Evolutionary conservation across 2,113 vertebrate species (phyloP).

Genomic region (Nothocercus julius): DNA sequence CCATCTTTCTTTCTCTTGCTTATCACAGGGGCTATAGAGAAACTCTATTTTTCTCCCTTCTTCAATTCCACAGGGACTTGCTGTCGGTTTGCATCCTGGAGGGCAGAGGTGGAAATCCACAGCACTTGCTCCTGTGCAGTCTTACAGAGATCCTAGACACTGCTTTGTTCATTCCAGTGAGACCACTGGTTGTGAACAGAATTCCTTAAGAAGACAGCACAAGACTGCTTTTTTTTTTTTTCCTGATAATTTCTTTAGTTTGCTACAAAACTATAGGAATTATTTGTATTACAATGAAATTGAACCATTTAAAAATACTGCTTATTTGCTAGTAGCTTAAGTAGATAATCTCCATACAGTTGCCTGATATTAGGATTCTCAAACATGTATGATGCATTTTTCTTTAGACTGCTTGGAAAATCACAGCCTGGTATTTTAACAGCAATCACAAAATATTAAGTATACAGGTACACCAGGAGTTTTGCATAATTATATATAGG

Average conservation of each 20-base stretch:
- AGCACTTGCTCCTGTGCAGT: background rate
- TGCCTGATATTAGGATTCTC: background rate
- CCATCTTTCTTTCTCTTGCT: background rate
- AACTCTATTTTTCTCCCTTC: background rate
- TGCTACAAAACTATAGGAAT: background rate
- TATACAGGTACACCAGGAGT: background rate
- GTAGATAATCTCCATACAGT: background rate
- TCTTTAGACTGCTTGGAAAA: background rate
- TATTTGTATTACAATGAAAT: background rate
- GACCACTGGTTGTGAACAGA: background rate
- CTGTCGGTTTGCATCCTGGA: background rate
- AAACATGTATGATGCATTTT: background rate
- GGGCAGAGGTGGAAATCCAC: background rate
- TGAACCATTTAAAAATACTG: background rate
- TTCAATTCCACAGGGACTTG: background rate
- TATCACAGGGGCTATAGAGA: background rate
- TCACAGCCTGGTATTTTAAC: background rate
- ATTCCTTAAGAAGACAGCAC: background rate
- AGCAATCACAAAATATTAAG: background rate
- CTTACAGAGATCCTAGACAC: background rate
- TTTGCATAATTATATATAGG: constrained; percentile 1
- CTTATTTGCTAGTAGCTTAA: background rate
- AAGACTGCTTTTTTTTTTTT: background rate
- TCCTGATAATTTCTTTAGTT: background rate
- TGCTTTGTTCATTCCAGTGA: background rate